phyloP scores from a whole-genome alignment of 2,797 vertebrate genomes.

The Fistularia commersonii region DNA sequence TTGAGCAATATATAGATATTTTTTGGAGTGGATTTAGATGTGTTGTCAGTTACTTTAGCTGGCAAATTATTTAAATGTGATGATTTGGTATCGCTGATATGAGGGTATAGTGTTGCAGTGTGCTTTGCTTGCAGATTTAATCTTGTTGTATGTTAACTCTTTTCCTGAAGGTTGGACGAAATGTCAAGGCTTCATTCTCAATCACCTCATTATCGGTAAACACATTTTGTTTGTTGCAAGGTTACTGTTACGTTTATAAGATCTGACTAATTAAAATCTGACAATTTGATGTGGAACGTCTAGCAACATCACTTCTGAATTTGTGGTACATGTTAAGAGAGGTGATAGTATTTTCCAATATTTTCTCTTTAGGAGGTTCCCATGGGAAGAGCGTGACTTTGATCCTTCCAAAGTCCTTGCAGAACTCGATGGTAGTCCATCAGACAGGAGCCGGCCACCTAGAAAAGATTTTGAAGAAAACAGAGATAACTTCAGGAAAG shows the following conservation, averaged over 20 bases:
- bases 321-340: too few relatives aligned
- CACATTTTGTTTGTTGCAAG: background rate
- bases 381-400: constrained; percentile 53
- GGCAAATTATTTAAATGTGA: too few relatives aligned
- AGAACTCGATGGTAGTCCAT: constrained; percentile 18
- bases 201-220: constrained; percentile 70
- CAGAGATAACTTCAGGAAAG: constrained; percentile 39
- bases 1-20: too few relatives aligned
- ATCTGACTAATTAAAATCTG: too few relatives aligned
- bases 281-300: too few relatives aligned
- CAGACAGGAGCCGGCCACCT: constrained; percentile 11
- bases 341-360: background rate
- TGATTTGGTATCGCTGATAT: too few relatives aligned
- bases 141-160: background rate
- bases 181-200: constrained; percentile 71
- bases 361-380: constrained; percentile 46
- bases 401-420: constrained; percentile 35
- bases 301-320: too few relatives aligned
- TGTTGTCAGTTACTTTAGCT: too few relatives aligned
- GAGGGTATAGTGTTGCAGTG: too few relatives aligned
- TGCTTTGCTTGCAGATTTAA: background rate
- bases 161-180: constrained; percentile 43
- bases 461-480: constrained; percentile 39
- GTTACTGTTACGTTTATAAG: too few relatives aligned
- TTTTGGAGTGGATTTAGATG: too few relatives aligned